These are phyloP conservation scores for Habropoda laboriosa DNA, from an alignment of 1,140 invertebrate genomes.

Conservation along the genomic window DNA sequence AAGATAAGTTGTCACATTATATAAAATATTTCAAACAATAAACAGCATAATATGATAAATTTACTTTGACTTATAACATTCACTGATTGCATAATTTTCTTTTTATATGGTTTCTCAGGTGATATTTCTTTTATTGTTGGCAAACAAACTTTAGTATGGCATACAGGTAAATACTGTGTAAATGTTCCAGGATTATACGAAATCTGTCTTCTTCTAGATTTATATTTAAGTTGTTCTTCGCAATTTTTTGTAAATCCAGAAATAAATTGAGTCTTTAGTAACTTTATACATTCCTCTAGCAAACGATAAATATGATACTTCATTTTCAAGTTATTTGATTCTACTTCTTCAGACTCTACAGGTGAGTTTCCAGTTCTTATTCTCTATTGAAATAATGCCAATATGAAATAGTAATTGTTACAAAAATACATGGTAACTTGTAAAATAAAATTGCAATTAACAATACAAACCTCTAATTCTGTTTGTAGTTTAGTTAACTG, in stretches of 20 bases:
- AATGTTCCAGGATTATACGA: constrained; percentile 34
- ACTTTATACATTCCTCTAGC: constrained; percentile 36
- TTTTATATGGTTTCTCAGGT: constrained; percentile 23
- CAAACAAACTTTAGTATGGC: constrained; percentile 7
- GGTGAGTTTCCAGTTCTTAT: constrained; percentile 28
- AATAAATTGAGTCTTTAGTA: constrained; percentile 54
- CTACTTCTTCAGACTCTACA: constrained; percentile 34
- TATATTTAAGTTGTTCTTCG: constrained; percentile 28
- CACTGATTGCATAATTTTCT: constrained; percentile 22
- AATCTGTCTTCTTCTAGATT: constrained; percentile 44
- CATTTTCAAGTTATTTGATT: constrained; percentile 47
- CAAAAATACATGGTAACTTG: not conserved
- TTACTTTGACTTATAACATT: constrained; percentile 47
- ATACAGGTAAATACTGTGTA: constrained; percentile 4
- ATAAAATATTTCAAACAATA: not conserved
- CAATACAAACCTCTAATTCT: constrained; percentile 74
- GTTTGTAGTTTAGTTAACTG: constrained; percentile 79
- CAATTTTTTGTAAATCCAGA: constrained; percentile 19
- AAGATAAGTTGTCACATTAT: not conserved
- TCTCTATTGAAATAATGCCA: constrained; percentile 34
- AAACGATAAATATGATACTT: constrained; percentile 39
- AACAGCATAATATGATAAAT: not conserved
- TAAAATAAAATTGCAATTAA: not conserved
- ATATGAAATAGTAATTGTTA: not conserved
- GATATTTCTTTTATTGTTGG: constrained; percentile 60